Base-by-base conservation (phyloP, 2,113 vertebrate species). In the Phainopepla nitens region DNA sequence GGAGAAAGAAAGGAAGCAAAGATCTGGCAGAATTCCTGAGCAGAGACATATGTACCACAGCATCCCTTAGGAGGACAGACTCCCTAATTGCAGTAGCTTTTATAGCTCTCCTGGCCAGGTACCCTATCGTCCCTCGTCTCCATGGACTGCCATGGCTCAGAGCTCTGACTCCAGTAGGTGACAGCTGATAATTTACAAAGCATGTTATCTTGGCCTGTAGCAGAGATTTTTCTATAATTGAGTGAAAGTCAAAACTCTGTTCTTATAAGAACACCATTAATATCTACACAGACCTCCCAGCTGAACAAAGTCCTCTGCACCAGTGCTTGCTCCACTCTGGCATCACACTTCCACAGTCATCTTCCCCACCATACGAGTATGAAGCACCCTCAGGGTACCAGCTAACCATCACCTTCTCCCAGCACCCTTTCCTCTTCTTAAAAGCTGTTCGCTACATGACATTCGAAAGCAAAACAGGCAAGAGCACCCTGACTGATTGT, bases 401-500 rank as follows among this genome's bases (percentile, higher is more conserved):
- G 36, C 35, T 82, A 93, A 57, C 12, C 71, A 56, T 23, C 53
- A 33, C 50, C 45, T 65, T 89, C 70, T 72, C 73, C 51, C 68
- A 80, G 62, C 68, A 81, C 51, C 33, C 33, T 78, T 81, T 80
- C 58, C 28, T 64, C 35, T 85, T 82, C 45, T 82, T 42, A n/a
- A 33, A 33, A 49, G 23, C 29, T 57, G 31, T 78, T 91, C 1
- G 1, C 84, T 94, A 49, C 39, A 24, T 86, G 58, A 54, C 76
- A 91, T 95, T 97, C 25, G 24, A 90, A 96, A 83, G 56, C 75
- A 91, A 95, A 96, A 88, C 44, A 93, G 54, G 47, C 86, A 54
- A 54, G 86, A 93, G 49, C 60, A 54, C 57, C 93, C 75, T 92
- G 87, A 58, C 81, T 95, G 94, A 96, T 94, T 88, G 56, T 80